Evolutionary conservation across 2,797 vertebrate species (phyloP), one percentile per base, ranked within the genome.

Genomic region (Myotis findleyi): DNA sequence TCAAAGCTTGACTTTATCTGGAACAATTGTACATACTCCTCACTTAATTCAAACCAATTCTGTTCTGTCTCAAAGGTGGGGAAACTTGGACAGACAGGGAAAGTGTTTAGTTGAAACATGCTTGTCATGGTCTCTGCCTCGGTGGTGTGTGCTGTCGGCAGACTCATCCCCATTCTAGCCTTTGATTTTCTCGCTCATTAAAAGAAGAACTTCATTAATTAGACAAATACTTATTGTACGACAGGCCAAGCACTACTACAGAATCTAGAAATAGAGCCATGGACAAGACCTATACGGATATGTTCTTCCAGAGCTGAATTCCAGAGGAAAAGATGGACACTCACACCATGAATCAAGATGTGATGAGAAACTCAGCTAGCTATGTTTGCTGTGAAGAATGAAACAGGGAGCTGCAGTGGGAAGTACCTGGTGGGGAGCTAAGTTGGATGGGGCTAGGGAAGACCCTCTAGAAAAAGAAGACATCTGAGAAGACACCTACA

Each of bases 161-260:
- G 49, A 0, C 8, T 69, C 7, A 11, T 80, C 49, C 47, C 30
- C 57, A n/a, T 44, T 53, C 25, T 66, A 13, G 5, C 33, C 44
- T 82, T 75, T 71, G 51, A 82, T 68, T 92, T 93, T 90, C 62
- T 87, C 27, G 21, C 47, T 23, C 12, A 38, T 71, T 76, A 86
- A 51, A 64, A 59, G 47, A 75, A 57, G 30, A 69, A 62, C 44
- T 53, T 62, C 18, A 59, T 68, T 80, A 27, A 41, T 33, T 81
- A 30, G 57, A 23, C 25, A 86, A 41, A 57, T 44, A 33, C 6
- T 21, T 38, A 33, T 38, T 89, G 13, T 47, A 21, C 6, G 49
- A 13, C 4, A 23, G 21, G 21, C 17, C 6, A 81, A 3, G 57
- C 38, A 5, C 11, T 69, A 25, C 44, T 62, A n/a, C 23, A 49